Base-by-base conservation (phyloP, 2,888 invertebrate species). In the Eupithecia pulchellata region DNA sequence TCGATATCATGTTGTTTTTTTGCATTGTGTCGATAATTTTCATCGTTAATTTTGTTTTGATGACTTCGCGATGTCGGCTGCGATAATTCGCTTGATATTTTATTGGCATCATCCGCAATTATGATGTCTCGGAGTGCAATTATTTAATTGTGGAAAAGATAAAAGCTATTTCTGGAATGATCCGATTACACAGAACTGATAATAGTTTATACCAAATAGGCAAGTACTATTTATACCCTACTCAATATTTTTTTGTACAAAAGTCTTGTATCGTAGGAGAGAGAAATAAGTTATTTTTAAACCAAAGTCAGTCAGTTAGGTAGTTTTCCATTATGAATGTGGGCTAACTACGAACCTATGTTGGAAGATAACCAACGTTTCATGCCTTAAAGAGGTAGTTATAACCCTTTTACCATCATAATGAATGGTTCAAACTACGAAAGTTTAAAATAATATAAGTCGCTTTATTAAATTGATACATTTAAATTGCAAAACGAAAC, bases 1-100 rank as follows among this genome's bases (percentile, higher is more conserved):
- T 36, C 13, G 65, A 61, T 27, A 29, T 42, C 55, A 36, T 66
- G 5, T 64, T 60, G 13, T 47, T 42, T 47, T 47, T 32, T 64
- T 64, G 32, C 17, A 60, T 65, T 11, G 30, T 30, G 25, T 39
- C 20, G 29, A 32, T 60, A 60, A 14, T 52, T 55, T 34, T 64
- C n/a, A 42, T 64, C 29, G 39, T 61, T 63, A 36, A 39, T 68
- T 29, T 64, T 34, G 57, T 62, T 70, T 62, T 63, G 39, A 47
- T n/a, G 42, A 61, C 47, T 61, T 11, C n/a, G 27, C 5, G 34
- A 27, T 62, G 52, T 52, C 52, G 52, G 52, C 47, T 25, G 52
- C 4, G 52, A 52, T 52, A 52, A 52, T 52, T 52, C 11, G 52
- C 52, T 52, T 11, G 25, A 11, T 13, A 25, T 52, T 52, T 52